Conservation (phyloP, 2,888 invertebrate species). For the Synanthedon myopaeformis region DNA sequence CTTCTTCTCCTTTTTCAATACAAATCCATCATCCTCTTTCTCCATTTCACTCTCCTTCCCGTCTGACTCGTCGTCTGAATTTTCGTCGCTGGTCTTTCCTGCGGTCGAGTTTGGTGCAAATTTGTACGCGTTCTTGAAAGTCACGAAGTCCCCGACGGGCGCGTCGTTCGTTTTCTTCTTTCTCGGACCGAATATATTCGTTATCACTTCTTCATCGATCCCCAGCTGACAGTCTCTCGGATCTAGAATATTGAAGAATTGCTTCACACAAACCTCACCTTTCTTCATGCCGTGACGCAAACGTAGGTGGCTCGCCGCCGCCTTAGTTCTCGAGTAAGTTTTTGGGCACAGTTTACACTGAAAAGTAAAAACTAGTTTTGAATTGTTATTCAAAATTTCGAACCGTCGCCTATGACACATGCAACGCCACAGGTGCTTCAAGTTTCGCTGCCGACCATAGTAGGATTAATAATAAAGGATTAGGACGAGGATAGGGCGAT, state of each 20-base stretch:
- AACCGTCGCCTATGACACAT: no score
- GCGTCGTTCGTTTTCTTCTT: slow-evolving; percentile 25
- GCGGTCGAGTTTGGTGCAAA: slow-evolving; percentile 1
- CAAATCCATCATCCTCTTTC: slow-evolving; percentile 2
- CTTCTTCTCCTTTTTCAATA: background rate
- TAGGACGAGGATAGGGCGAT: no score
- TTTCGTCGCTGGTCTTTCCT: slow-evolving; percentile 6
- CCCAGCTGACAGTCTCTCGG: slow-evolving; percentile 49
- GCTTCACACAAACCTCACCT: slow-evolving; percentile 26
- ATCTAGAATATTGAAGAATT: slow-evolving; percentile 41
- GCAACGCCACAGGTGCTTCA: no score
- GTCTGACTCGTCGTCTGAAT: slow-evolving; percentile 12
- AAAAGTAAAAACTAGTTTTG: background rate
- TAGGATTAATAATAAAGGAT: no score
- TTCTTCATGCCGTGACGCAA: slow-evolving; percentile 46
- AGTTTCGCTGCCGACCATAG: no score
- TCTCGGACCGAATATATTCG: slow-evolving; percentile 47
- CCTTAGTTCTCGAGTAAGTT: slow-evolving; percentile 52
- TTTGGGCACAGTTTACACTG: slow-evolving; percentile 67
- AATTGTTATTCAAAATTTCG: no score
- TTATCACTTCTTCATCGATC: slow-evolving; percentile 45
- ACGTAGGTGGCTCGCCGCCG: slow-evolving; percentile 56
- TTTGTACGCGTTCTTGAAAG: slow-evolving; percentile 14
- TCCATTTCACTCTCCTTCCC: slow-evolving; percentile 12
- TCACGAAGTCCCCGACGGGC: slow-evolving; percentile 32